Evolutionary conservation across 2,113 vertebrate genomes (phyloP).

Genomic region (Crotalus horridus): DNA sequence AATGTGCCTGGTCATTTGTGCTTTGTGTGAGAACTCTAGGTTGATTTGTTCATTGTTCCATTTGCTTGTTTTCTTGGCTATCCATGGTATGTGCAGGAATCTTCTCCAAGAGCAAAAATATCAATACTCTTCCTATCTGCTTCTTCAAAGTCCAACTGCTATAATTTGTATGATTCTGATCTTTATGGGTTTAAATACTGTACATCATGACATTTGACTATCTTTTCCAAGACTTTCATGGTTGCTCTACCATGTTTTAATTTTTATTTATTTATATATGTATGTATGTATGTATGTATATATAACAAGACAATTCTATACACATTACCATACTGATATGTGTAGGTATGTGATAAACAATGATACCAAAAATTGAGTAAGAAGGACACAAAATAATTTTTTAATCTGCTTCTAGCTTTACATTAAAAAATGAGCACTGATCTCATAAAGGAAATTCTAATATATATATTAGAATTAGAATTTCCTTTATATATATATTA

Average conservation of each 20-base stretch:
- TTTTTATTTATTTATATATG: not conserved
- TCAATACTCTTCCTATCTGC: not conserved
- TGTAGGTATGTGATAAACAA: not conserved
- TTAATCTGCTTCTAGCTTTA: not conserved
- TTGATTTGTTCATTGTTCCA: not conserved
- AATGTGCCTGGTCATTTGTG: not conserved
- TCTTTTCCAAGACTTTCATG: not conserved
- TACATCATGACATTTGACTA: not conserved
- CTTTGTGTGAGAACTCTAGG: not conserved
- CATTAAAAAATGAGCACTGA: not conserved
- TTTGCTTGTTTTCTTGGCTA: not conserved
- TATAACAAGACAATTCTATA: not conserved
- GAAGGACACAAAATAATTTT: not conserved
- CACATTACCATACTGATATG: not conserved
- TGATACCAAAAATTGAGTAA: not conserved
- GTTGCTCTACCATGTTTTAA: not conserved
- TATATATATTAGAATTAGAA: too few species aligned
- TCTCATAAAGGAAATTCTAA: not conserved
- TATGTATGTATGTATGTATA: not conserved
- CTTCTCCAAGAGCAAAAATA: not conserved
- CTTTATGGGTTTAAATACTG: not conserved
- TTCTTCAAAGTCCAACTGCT: not conserved
- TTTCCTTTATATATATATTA: not conserved
- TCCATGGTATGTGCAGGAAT: not conserved
- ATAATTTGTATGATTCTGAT: not conserved